Evolutionary conservation across 1,140 invertebrate species (phyloP).

Genomic region (Drosophila simulans): DNA sequence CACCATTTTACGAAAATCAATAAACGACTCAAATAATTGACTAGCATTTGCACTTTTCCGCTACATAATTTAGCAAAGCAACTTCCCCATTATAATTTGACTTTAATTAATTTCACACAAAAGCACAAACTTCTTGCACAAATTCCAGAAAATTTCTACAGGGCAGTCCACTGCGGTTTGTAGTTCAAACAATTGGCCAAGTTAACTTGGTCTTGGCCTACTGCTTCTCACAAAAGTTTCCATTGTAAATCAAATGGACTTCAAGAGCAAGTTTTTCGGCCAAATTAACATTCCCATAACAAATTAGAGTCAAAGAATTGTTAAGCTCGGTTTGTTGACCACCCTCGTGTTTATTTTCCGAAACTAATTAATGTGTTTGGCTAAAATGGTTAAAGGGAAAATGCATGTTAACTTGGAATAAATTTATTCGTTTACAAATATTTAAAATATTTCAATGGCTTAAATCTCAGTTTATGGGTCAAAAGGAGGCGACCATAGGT

Average conservation of each 20-base stretch:
- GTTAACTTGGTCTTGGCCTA: conserved; percentile 53
- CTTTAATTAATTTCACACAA: conserved; percentile 66
- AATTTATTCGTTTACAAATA: too few relatives aligned
- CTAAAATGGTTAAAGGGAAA: conserved; percentile 2
- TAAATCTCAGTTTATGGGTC: conserved; percentile 2
- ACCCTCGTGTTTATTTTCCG: conserved; percentile 27
- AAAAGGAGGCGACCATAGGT: conserved; percentile 1
- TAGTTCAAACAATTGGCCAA: conserved; percentile 62
- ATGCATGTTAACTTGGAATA: conserved; percentile 6
- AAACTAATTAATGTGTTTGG: conserved; percentile 66
- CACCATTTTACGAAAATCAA: background rate
- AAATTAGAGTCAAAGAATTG: conserved; percentile 29
- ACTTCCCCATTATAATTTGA: conserved; percentile 47
- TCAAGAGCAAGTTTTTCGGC: conserved; percentile 52
- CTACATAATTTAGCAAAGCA: conserved; percentile 8
- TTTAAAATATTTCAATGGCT: background rate
- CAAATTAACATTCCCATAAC: conserved; percentile 67
- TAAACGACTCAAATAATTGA: background rate
- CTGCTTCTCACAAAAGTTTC: conserved; percentile 47
- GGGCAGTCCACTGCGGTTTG: conserved; percentile 26
- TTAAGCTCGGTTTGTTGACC: conserved; percentile 3
- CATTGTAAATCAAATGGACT: conserved; percentile 73
- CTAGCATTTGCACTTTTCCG: background rate
- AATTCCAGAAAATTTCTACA: conserved; percentile 35
- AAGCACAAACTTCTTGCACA: conserved; percentile 48